A percentile compares a stretch with the other conserved stretches of the same genome.
phyloP scores from a whole-genome alignment of 1,140 invertebrate genomes.

The Dendroctonus ponderosae region DNA sequence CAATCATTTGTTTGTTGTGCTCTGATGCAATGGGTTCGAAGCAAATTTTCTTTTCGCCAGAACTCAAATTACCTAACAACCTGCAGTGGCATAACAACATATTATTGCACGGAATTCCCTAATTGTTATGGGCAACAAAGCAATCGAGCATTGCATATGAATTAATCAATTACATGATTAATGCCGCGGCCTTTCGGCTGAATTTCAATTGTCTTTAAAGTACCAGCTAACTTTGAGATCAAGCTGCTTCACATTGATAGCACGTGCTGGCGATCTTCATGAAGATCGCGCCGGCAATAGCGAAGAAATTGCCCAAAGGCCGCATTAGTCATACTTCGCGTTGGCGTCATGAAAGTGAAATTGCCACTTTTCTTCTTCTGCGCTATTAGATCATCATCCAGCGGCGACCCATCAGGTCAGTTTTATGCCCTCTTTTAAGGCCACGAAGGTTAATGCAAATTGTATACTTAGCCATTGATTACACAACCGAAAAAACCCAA shows the following conservation, averaged over 20 bases:
- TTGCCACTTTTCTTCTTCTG: not conserved
- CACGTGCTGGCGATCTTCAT: not conserved
- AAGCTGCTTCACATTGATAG: not conserved
- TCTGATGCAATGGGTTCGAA: not conserved
- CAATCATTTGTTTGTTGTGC: not conserved
- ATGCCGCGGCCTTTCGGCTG: not conserved
- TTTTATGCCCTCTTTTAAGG: not conserved
- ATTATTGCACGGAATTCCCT: not conserved
- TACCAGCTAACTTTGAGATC: not conserved
- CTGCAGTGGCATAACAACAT: not conserved
- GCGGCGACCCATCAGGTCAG: not conserved
- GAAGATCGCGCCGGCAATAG: slow-evolving; percentile 1
- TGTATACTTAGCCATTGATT: not conserved
- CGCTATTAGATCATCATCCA: slow-evolving; percentile 1
- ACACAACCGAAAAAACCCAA: not conserved
- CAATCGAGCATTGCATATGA: not conserved
- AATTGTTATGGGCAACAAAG: not conserved
- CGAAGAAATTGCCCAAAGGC: slow-evolving; percentile 11
- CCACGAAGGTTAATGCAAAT: not conserved
- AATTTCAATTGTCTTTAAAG: not conserved
- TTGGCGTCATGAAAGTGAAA: slow-evolving; percentile 8
- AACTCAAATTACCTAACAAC: not conserved
- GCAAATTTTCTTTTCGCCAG: not conserved
- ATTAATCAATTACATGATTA: not conserved
- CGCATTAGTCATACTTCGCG: slow-evolving; percentile 1